Base-by-base conservation (phyloP, 35 echinoderm and acorn worm genomes). In the Nesometra sesokonis region DNA sequence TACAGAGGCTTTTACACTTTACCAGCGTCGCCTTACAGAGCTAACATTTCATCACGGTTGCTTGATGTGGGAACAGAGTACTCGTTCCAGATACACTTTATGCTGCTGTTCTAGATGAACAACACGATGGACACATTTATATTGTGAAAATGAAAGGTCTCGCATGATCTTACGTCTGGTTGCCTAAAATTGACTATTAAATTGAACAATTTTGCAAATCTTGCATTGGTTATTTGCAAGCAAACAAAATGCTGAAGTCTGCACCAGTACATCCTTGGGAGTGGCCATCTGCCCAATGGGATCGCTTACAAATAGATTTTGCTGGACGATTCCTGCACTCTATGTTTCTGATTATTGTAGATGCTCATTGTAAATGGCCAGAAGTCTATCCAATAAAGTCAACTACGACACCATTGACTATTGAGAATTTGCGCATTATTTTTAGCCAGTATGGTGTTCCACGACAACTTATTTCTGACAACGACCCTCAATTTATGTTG, bases 281-380 rank as follows among this genome's bases (percentile, higher is more conserved):
- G 34, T 76, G 52, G 35, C 40, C 80, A 35, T 32, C 32, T 34
- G 33, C 78, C 27, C 78, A 78, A 38, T 88, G 77, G 37, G 37
- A 78, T 21, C 34, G 78, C 38, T 40, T 89, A 29, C 80, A 89
- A 34, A 36, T 89, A 33, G 80, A 89, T 84, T 84, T 89, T 83
- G 79, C 38, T 77, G 81, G 80, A 77, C 79, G 36, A 5, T 77
- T 82, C 35, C 35, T 87, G 86, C 5, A 77, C 23, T 36, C 34
- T 39, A 87, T 87, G 86, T 38, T 87, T 13, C 32, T 87, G 19
- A 36, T 89, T 31, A 34, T 89, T 32, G 88, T 89, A 77, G 88
- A 83, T n/a, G 35, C 79, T 21, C 84, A 52, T 85, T 76, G 7
- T 1, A 67, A 85, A 35, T 85, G 84, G 84, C 31, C 46, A 19